Percentiles rank a stretch among this genome's conserved stretches.
These are phyloP conservation scores for Percopsis transmontana DNA, from an alignment of 2,113 vertebrate species.

Conservation along the genomic window DNA sequence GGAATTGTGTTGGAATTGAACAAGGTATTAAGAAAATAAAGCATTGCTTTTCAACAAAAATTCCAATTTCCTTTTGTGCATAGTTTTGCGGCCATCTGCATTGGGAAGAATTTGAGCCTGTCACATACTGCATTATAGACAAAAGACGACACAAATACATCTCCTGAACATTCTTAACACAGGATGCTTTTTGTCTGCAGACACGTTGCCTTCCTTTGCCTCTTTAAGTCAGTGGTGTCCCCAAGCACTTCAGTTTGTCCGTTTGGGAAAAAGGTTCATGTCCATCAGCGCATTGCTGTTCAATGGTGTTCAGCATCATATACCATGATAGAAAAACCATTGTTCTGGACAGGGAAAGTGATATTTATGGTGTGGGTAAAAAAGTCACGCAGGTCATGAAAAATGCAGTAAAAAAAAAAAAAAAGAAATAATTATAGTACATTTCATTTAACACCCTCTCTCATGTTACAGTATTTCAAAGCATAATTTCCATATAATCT, in stretches of 20 bases:
- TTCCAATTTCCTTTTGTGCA: no score
- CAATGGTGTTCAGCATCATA: slow-evolving; percentile 18
- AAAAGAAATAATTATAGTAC: slow-evolving; percentile 12
- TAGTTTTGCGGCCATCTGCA: no score
- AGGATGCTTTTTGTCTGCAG: neutral
- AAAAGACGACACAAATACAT: slow-evolving; percentile 22
- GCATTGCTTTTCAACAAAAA: no score
- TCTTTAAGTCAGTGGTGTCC: slow-evolving; percentile 12
- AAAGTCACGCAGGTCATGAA: slow-evolving; percentile 49
- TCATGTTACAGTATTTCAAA: slow-evolving; percentile 42
- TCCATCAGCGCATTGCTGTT: slow-evolving; percentile 3
- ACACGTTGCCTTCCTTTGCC: slow-evolving; percentile 20
- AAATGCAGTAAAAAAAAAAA: slow-evolving; percentile 47
- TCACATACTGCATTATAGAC: neutral
- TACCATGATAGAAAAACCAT: slow-evolving; percentile 24
- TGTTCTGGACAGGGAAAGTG: slow-evolving; percentile 25
- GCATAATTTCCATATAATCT: slow-evolving; percentile 36
- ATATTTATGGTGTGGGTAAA: slow-evolving; percentile 30
- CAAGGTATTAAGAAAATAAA: no score
- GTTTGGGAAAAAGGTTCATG: slow-evolving; percentile 14
- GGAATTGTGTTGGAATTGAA: no score
- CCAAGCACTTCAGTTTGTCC: neutral
- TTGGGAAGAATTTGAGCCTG: no score
- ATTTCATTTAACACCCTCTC: slow-evolving; percentile 46
- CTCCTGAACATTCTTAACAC: slow-evolving; percentile 17